phyloP scores from a whole-genome alignment of 2,888 invertebrate species.

The Fissipunctia ypsillon region DNA sequence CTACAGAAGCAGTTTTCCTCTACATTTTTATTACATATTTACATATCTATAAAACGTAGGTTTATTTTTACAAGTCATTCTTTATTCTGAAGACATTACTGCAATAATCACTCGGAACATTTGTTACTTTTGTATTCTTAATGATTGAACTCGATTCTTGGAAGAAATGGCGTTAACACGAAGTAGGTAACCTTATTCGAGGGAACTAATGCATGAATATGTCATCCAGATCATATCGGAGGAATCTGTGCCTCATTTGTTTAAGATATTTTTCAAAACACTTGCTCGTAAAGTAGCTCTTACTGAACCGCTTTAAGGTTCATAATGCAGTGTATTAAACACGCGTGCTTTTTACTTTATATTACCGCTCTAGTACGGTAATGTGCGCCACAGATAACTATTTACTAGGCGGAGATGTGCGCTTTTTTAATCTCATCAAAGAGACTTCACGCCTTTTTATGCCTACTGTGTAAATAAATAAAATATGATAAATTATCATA shows the following conservation, averaged over 20 bases:
- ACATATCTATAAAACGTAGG: slow-evolving; percentile 39
- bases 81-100: slow-evolving; percentile 36
- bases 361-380: too few species aligned
- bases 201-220: slow-evolving; percentile 56
- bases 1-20: slow-evolving; percentile 12
- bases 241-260: slow-evolving; percentile 67
- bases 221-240: slow-evolving; percentile 61
- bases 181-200: slow-evolving; percentile 67
- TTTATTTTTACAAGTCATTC: slow-evolving; percentile 51
- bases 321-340: too few species aligned
- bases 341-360: too few species aligned
- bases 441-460: too few species aligned
- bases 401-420: too few species aligned
- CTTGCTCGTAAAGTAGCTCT: too few species aligned
- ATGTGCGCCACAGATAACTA: too few species aligned
- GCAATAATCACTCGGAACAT: slow-evolving; percentile 50
- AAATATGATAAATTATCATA: too few species aligned
- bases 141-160: slow-evolving; percentile 39
- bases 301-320: too few species aligned
- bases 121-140: slow-evolving; percentile 38
- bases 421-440: too few species aligned
- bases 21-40: slow-evolving; percentile 37
- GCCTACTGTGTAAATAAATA: too few species aligned
- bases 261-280: too few species aligned
- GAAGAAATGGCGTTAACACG: slow-evolving; percentile 29